phyloP scores from a whole-genome alignment of 2,797 vertebrate genomes.

The Okamejei kenojei region DNA sequence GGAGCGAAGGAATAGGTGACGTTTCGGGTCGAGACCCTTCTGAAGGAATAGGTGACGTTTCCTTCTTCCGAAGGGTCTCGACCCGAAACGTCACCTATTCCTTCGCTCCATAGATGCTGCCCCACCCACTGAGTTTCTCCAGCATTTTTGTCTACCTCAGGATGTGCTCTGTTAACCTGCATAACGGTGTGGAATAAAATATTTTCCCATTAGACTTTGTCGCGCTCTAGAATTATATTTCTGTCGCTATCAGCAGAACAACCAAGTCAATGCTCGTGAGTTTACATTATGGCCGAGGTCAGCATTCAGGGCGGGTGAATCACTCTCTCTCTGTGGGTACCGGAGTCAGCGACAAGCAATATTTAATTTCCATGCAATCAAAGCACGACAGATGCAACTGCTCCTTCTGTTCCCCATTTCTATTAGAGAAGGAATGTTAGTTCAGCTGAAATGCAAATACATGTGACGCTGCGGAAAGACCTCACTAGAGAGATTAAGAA shows the following conservation, averaged over 20 bases:
- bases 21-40: no score
- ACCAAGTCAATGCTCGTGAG: constrained; percentile 12
- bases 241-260: not conserved
- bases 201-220: not conserved
- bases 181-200: not conserved
- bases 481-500: constrained; percentile 25
- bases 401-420: constrained; percentile 25
- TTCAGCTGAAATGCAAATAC: constrained; percentile 35
- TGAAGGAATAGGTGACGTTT: no score
- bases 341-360: constrained; percentile 18
- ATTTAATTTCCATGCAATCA: constrained; percentile 34
- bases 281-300: constrained; percentile 25
- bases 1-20: no score
- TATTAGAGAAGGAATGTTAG: constrained; percentile 36
- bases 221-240: constrained; percentile 4
- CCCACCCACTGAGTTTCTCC: no score
- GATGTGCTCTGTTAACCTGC: not conserved
- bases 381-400: constrained; percentile 32
- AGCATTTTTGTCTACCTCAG: not conserved
- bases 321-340: constrained; percentile 14
- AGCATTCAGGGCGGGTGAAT: constrained; percentile 8
- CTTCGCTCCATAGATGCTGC: no score
- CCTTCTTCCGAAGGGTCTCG: no score
- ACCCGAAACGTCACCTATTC: no score
- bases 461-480: constrained; percentile 15